phyloP scores from a whole-genome alignment of 2,888 invertebrate genomes.

The Tachina grossa region DNA sequence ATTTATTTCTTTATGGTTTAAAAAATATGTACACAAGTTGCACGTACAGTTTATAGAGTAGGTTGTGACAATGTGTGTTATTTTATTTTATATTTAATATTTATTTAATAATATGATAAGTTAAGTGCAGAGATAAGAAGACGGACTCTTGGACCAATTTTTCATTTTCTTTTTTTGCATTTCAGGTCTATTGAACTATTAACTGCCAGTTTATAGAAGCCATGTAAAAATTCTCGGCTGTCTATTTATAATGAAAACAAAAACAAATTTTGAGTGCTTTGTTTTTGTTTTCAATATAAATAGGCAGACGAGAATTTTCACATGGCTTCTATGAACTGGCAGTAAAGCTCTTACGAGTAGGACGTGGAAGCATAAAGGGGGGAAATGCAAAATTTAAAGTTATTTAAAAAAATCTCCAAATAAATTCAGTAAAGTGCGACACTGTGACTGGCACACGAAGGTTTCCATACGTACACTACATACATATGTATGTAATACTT shows the following conservation, averaged over 20 bases:
- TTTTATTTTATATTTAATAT: slow-evolving; percentile 25
- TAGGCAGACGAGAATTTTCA: too few relatives aligned
- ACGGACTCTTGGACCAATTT: slow-evolving; percentile 30
- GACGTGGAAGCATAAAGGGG: neutral
- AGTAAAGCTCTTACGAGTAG: neutral
- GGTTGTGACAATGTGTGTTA: slow-evolving; percentile 33
- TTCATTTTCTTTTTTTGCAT: neutral
- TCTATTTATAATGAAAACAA: too few relatives aligned
- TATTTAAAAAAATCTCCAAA: neutral
- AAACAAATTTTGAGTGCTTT: too few relatives aligned
- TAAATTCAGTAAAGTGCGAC: too few relatives aligned
- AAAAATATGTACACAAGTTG: slow-evolving; percentile 21
- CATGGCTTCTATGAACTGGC: too few relatives aligned
- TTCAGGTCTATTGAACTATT: slow-evolving; percentile 49
- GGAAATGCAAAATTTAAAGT: neutral
- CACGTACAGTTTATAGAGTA: slow-evolving; percentile 29
- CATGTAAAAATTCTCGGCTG: too few relatives aligned
- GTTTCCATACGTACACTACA: too few relatives aligned
- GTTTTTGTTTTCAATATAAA: too few relatives aligned
- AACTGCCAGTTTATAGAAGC: too few relatives aligned
- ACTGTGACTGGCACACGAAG: too few relatives aligned
- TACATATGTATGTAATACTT: too few relatives aligned
- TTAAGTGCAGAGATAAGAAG: slow-evolving; percentile 44
- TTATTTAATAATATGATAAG: slow-evolving; percentile 31
- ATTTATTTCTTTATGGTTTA: slow-evolving; percentile 49